These are phyloP conservation scores for Oryzias melastigma DNA, from an alignment of 2,113 vertebrate species.

Conservation along the genomic window DNA sequence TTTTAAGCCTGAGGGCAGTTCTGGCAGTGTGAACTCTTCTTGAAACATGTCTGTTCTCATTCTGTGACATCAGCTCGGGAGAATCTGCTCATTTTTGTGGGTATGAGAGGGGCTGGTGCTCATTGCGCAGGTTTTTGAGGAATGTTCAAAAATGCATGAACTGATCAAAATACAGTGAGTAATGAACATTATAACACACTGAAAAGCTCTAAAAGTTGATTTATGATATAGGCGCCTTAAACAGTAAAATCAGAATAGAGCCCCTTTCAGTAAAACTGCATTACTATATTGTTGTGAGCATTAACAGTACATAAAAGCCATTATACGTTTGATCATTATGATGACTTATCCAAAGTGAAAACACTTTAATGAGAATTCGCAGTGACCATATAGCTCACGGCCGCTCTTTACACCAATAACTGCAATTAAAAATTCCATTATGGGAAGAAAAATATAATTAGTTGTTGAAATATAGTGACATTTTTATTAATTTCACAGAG, in stretches of 20 bases:
- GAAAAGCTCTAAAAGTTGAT: no score
- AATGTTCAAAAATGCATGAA: no score
- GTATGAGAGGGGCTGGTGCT: no score
- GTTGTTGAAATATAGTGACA: constrained; percentile 28
- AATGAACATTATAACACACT: no score
- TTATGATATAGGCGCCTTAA: neutral
- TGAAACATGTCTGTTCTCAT: no score
- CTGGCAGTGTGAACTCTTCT: no score
- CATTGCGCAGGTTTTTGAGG: no score
- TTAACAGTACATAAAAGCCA: constrained; percentile 13
- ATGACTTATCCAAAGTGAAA: constrained; percentile 13
- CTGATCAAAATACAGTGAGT: no score
- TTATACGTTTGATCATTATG: constrained; percentile 18
- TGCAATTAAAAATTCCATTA: constrained; percentile 56
- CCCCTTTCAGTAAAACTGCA: constrained; percentile 3
- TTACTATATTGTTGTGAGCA: constrained; percentile 5
- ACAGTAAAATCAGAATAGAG: neutral
- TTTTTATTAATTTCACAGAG: constrained; percentile 43
- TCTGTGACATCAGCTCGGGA: no score
- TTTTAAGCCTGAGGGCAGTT: no score
- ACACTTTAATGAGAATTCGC: constrained; percentile 34
- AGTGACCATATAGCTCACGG: constrained; percentile 14
- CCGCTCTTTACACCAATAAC: constrained; percentile 37
- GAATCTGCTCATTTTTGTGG: no score
- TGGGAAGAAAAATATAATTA: constrained; percentile 5